Percentiles rank a stretch among this genome's conserved stretches.
Evolutionary conservation across 2,113 vertebrate genomes (phyloP).

Genomic region (Indri indri): DNA sequence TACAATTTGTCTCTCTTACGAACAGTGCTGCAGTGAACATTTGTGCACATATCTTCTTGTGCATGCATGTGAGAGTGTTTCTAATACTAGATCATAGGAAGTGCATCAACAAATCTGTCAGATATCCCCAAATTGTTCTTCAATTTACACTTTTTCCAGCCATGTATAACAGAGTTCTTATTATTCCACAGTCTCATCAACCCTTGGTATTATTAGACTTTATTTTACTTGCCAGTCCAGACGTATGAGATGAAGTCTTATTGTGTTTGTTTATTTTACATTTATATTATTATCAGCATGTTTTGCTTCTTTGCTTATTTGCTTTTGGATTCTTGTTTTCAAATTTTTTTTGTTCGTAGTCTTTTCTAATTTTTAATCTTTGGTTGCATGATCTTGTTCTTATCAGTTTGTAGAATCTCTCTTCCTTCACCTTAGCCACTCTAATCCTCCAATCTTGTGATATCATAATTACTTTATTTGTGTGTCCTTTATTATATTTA

Average conservation of each 20-base stretch:
- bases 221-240: not conserved
- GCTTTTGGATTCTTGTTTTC: not conserved
- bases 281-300: not conserved
- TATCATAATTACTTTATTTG: not conserved
- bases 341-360: not conserved
- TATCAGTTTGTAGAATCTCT: not conserved
- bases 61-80: not conserved
- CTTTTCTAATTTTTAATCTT: not conserved
- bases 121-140: not conserved
- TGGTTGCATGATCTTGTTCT: not conserved
- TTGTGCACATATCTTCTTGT: not conserved
- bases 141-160: not conserved
- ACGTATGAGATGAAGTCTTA: not conserved
- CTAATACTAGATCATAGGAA: not conserved
- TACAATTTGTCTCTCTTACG: not conserved
- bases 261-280: not conserved
- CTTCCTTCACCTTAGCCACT: not conserved
- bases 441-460: not conserved
- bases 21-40: not conserved
- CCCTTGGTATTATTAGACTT: not conserved
- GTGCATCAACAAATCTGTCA: not conserved
- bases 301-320: not conserved
- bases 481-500: not conserved
- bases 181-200: not conserved
- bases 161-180: not conserved